Conservation (phyloP, 2,888 invertebrate genomes). For the Aelia acuminata region DNA sequence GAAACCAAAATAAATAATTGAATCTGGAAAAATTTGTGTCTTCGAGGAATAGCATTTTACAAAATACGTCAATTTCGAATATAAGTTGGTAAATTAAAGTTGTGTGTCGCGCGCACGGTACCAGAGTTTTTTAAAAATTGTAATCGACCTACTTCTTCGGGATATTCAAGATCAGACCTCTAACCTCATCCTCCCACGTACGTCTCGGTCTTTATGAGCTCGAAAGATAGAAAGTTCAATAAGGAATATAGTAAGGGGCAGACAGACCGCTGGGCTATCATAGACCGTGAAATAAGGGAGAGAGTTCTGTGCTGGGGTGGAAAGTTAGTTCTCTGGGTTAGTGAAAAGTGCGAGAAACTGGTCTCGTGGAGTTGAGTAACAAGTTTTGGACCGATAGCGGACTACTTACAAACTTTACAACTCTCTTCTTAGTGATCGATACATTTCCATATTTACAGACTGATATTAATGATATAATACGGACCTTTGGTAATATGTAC, state of each 20-base stretch:
- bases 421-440: not conserved
- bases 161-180: not conserved
- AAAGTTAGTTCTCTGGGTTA: not conserved
- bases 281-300: conserved; percentile 21
- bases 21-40: no score
- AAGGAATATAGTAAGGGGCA: not conserved
- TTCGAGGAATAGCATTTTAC: no score
- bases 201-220: not conserved
- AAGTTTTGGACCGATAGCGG: not conserved
- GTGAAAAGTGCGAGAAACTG: conserved; percentile 6
- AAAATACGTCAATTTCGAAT: no score
- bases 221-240: not conserved
- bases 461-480: no score
- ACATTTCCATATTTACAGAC: not conserved
- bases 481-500: no score
- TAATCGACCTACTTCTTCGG: no score
- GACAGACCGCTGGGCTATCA: not conserved
- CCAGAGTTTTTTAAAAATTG: no score
- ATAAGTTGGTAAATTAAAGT: no score
- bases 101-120: no score
- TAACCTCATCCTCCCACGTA: not conserved
- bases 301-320: not conserved
- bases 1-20: no score
- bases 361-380: not conserved
- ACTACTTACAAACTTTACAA: not conserved